Conservation (phyloP, 2,888 invertebrate species). For the Eristalis tenax region DNA sequence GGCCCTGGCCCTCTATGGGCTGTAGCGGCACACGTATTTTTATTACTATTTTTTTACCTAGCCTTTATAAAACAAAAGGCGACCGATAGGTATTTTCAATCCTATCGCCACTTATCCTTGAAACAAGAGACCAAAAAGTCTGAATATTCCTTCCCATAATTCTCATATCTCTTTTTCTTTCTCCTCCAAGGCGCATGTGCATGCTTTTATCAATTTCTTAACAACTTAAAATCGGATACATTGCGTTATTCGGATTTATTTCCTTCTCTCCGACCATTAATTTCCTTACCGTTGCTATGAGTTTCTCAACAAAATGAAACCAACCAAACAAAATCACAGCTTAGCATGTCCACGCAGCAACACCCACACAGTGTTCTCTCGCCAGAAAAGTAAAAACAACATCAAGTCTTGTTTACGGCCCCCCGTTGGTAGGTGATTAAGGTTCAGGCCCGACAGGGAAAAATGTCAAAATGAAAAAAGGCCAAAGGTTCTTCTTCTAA, state of each 20-base stretch:
- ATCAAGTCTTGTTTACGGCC: conserved; percentile 47
- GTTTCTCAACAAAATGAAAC: conserved; percentile 15
- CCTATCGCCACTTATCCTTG: too few relatives aligned
- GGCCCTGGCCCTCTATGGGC: too few relatives aligned
- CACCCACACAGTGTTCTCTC: conserved; percentile 44
- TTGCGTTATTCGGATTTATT: neutral
- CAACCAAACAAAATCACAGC: conserved; percentile 19
- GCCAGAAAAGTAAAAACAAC: conserved; percentile 26
- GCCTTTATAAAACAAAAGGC: too few relatives aligned
- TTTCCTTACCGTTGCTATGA: conserved; percentile 15
- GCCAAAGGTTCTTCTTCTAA: conserved; percentile 36
- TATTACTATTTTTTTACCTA: too few relatives aligned
- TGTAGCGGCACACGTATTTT: too few relatives aligned
- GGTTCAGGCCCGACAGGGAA: conserved; percentile 47
- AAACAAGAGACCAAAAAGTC: too few relatives aligned
- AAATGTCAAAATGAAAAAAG: conserved; percentile 52
- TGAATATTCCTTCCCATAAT: too few relatives aligned
- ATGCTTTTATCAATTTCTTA: neutral
- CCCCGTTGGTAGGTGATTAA: conserved; percentile 37
- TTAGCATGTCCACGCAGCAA: conserved; percentile 18
- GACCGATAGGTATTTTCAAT: too few relatives aligned
- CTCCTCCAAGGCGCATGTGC: too few relatives aligned
- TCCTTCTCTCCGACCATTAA: neutral
- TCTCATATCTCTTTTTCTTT: too few relatives aligned
- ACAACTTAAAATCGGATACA: neutral